Evolutionary conservation across 2,888 invertebrate species (phyloP), one percentile per base, ranked within the genome.

Genomic region (Laspeyria flexula): DNA sequence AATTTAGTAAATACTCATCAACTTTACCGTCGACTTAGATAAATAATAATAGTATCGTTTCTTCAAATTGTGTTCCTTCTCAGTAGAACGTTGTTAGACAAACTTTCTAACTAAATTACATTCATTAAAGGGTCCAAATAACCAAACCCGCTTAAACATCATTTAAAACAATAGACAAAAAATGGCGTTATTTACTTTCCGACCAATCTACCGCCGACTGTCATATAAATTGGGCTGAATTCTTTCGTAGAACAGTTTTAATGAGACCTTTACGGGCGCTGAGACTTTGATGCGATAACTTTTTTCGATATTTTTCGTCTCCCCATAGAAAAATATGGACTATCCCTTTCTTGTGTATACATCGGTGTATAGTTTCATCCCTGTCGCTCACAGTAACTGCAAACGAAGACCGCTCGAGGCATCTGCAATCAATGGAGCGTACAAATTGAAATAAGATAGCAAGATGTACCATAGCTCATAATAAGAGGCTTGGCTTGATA

Each of bases 361-460:
- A 53, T 33, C 41, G 44, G 53, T 47, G 60, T 55, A 67, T 80
- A 63, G 63, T 49, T 50, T 62, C 67, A 57, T 87, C 86, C 67
- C 81, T 60, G 53, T 86, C 74, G 3, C 75, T 62, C 83, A 59
- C 66, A 70, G 71, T 77, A 71, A 83, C 82, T 85, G 88, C 84
- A 85, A 84, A 87, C 82, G 83, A 79, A 82, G 78, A 79, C 73
- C 79, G 81, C 83, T 81, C 78, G 77, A 81, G 85, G 88, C 86
- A 87, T 90, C 90, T 90, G 90, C 88, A 91, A 87, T 89, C 90
- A 91, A 91, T 92, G 90, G 87, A 87, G 87, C 90, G 91, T 85
- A 86, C 80, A 89, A 91, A 90, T 91, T 91, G 90, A 88, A 90
- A 90, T 90, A 88, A 89, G 90, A 90, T 89, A 86, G 83, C 87